Evolutionary conservation across 2,113 vertebrate species (phyloP).

Genomic region (Hippocampus abdominalis): DNA sequence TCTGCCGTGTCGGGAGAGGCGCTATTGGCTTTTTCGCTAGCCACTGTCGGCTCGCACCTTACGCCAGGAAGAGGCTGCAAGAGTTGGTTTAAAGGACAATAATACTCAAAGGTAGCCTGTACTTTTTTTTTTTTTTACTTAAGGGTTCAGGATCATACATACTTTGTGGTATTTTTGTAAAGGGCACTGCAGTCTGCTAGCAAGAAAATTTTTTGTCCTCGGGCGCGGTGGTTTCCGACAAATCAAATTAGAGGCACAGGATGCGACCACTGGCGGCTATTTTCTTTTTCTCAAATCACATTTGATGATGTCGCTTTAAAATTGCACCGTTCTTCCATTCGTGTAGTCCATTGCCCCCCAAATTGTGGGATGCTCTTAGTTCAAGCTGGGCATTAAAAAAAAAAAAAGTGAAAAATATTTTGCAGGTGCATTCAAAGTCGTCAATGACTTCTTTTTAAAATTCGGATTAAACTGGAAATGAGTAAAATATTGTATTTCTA

Average conservation of each 20-base stretch:
- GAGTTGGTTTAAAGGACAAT: slow-evolving; percentile 21
- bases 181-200: too few relatives aligned
- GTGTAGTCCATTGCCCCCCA: too few relatives aligned
- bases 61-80: slow-evolving; percentile 28
- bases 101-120: neutral
- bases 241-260: neutral
- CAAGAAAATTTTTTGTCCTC: too few relatives aligned
- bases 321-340: too few relatives aligned
- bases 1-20: slow-evolving; percentile 52
- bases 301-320: too few relatives aligned
- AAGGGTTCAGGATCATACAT: neutral
- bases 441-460: too few relatives aligned
- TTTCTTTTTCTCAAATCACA: neutral
- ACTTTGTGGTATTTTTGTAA: neutral
- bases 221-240: neutral
- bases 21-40: slow-evolving; percentile 53
- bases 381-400: too few relatives aligned
- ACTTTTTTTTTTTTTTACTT: neutral
- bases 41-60: slow-evolving; percentile 28
- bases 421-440: too few relatives aligned
- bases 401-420: too few relatives aligned
- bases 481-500: too few relatives aligned
- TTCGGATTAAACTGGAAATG: too few relatives aligned
- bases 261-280: neutral
- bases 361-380: too few relatives aligned